These are phyloP conservation scores for Physella acuta DNA, from an alignment of 1,140 invertebrate species.

Conservation along the genomic window DNA sequence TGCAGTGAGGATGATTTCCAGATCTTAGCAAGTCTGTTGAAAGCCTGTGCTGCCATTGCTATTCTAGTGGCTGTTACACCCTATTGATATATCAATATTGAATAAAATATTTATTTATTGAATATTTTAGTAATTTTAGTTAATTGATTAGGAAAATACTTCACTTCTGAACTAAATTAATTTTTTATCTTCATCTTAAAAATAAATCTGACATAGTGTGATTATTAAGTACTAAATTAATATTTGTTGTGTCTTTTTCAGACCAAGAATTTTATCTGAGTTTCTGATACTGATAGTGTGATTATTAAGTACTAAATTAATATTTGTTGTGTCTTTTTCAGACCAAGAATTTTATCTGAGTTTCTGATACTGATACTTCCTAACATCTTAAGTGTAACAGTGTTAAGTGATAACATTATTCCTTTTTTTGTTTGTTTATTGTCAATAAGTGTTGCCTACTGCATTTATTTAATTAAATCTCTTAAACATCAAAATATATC, in stretches of 20 bases:
- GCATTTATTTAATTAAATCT: background rate
- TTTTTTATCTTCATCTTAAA: background rate
- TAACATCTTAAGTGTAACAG: slow-evolving; percentile 29
- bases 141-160: background rate
- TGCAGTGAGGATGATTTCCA: too few relatives aligned
- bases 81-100: too few relatives aligned
- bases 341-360: slow-evolving; percentile 26
- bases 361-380: slow-evolving; percentile 31
- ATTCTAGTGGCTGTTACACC: too few relatives aligned
- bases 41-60: too few relatives aligned
- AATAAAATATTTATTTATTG: too few relatives aligned
- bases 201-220: background rate
- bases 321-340: slow-evolving; percentile 10
- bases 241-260: background rate
- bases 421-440: slow-evolving; percentile 23
- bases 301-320: too few relatives aligned
- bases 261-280: background rate
- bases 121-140: too few relatives aligned
- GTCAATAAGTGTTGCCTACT: slow-evolving; percentile 16
- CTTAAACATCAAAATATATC: background rate
- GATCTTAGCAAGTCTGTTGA: too few relatives aligned
- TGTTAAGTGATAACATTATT: slow-evolving; percentile 23
- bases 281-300: background rate
- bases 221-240: background rate
- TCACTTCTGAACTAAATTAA: too few relatives aligned